Evolutionary conservation across 2,888 invertebrate genomes (phyloP).

Genomic region (Embidobia sp.): DNA sequence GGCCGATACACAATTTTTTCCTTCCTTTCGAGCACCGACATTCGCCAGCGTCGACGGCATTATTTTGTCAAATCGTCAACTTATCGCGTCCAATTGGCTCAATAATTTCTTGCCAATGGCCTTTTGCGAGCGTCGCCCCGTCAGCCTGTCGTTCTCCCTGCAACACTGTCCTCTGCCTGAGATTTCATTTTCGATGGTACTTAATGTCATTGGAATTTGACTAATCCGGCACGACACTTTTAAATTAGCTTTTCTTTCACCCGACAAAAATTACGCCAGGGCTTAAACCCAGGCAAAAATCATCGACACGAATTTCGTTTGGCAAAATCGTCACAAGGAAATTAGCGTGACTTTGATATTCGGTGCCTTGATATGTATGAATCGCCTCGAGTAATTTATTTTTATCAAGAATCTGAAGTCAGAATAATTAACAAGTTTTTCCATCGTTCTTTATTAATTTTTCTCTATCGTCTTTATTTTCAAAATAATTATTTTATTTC

Average conservation of each 20-base stretch:
- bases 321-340: too few relatives aligned
- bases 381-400: too few relatives aligned
- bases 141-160: conserved; percentile 72
- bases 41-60: conserved; percentile 66
- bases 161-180: conserved; percentile 45
- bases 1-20: conserved; percentile 73
- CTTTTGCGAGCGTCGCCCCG: conserved; percentile 66
- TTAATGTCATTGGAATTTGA: conserved; percentile 58
- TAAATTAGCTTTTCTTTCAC: conserved; percentile 58
- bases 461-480: too few relatives aligned
- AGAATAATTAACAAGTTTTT: too few relatives aligned
- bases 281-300: conserved; percentile 14
- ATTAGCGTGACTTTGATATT: too few relatives aligned
- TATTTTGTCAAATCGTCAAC: conserved; percentile 75
- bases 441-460: too few relatives aligned
- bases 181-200: conserved; percentile 60
- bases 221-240: conserved; percentile 64
- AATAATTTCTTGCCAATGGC: conserved; percentile 77
- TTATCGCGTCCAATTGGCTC: conserved; percentile 79
- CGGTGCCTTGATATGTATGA: too few relatives aligned
- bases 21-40: conserved; percentile 65
- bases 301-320: not conserved
- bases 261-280: conserved; percentile 26
- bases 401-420: too few relatives aligned
- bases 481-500: too few relatives aligned